Evolutionary conservation across 2,113 vertebrate genomes (phyloP).

Genomic region (Carlito syrichta): DNA sequence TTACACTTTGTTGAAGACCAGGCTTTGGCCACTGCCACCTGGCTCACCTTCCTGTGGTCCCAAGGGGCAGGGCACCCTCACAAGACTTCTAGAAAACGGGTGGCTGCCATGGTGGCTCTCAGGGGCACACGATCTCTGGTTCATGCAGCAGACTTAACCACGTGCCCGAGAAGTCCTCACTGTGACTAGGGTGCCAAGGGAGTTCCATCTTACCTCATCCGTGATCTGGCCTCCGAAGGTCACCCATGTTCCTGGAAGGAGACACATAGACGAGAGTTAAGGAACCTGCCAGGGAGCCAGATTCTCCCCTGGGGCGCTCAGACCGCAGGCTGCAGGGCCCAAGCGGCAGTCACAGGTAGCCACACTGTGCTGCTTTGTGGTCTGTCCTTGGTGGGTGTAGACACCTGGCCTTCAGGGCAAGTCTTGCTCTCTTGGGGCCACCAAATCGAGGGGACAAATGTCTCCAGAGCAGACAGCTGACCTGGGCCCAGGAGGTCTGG

Average conservation of each 20-base stretch:
- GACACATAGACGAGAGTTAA: constrained; percentile 28
- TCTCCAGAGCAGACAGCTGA: background rate
- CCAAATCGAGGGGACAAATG: background rate
- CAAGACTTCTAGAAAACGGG: background rate
- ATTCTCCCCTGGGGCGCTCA: background rate
- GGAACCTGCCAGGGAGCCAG: background rate
- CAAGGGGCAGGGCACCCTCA: background rate
- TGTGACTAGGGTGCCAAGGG: background rate
- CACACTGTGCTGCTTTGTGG: fast-evolving
- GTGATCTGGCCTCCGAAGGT: constrained; percentile 98
- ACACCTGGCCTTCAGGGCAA: background rate
- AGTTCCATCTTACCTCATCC: constrained; percentile 90
- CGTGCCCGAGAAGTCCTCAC: fast-evolving
- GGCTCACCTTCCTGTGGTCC: background rate
- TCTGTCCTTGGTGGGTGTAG: background rate
- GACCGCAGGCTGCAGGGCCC: background rate
- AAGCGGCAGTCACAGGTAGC: background rate
- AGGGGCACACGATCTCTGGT: fast-evolving
- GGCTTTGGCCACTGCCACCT: fast-evolving
- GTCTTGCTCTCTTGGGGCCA: background rate
- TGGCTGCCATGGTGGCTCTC: fast-evolving
- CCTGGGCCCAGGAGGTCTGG: background rate
- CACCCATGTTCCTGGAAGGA: constrained; percentile 95
- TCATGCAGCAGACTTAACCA: fast-evolving
- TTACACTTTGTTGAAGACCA: background rate